These are phyloP conservation scores for Ectemnius continuus DNA, from an alignment of 2,888 invertebrate genomes.

Conservation along the genomic window DNA sequence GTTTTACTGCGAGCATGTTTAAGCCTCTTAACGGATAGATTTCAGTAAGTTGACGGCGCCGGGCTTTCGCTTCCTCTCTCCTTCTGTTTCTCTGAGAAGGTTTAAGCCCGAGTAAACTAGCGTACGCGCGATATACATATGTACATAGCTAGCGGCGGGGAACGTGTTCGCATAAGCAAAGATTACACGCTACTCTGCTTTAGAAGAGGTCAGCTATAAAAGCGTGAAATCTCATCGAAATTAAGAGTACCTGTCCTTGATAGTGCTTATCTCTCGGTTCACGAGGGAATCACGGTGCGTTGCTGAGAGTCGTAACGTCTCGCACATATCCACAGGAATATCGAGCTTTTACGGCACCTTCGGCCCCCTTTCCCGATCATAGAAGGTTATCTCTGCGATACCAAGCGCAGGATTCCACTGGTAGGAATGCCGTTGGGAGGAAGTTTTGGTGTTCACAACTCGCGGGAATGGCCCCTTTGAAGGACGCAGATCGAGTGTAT, in stretches of 20 bases:
- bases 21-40: conserved; percentile 33
- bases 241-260: conserved; percentile 8
- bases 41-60: conserved; percentile 29
- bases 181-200: conserved; percentile 1
- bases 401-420: conserved; percentile 19
- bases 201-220: conserved; percentile 3
- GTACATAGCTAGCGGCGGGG: not conserved
- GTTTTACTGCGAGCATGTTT: conserved; percentile 32
- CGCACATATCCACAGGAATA: conserved; percentile 24
- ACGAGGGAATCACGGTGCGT: conserved; percentile 24
- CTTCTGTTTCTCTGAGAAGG: not conserved
- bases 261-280: not conserved
- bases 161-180: not conserved
- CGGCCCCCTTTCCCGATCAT: conserved; percentile 33
- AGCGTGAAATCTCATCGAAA: conserved; percentile 14
- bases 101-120: not conserved
- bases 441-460: conserved; percentile 43
- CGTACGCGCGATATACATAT: not conserved
- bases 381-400: conserved; percentile 35
- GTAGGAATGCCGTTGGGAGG: conserved; percentile 17
- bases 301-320: conserved; percentile 31
- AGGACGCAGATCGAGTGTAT: conserved; percentile 25
- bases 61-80: conserved; percentile 2
- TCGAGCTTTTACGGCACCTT: conserved; percentile 41
- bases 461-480: conserved; percentile 39